Evolutionary conservation across 2,113 vertebrate species (phyloP).

Genomic region (Podarcis muralis): DNA sequence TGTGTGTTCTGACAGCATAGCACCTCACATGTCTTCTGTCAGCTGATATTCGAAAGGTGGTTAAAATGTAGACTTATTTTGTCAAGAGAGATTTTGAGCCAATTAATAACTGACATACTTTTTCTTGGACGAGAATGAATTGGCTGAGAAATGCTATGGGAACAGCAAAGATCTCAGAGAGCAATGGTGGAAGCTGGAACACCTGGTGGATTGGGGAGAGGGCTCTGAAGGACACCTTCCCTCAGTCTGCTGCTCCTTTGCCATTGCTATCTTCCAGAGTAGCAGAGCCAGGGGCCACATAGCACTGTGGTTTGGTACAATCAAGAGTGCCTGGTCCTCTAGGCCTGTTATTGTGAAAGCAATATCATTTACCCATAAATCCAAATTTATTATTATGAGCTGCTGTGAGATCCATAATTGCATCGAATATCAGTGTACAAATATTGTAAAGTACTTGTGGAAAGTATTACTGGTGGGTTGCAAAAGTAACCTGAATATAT

Average conservation of each 20-base stretch:
- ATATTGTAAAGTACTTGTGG: neutral
- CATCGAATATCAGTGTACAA: neutral
- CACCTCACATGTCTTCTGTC: neutral
- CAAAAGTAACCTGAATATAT: neutral
- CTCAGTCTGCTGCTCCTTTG: neutral
- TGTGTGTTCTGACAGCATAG: neutral
- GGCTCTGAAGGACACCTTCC: neutral
- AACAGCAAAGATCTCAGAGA: neutral
- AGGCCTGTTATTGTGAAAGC: neutral
- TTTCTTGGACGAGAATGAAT: neutral
- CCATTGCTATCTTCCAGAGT: neutral
- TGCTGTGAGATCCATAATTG: neutral
- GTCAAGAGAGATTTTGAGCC: neutral
- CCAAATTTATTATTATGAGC: neutral
- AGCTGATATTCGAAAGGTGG: neutral
- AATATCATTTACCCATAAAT: neutral
- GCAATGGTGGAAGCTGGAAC: neutral
- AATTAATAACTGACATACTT: neutral
- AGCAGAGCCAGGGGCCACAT: neutral
- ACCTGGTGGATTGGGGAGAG: neutral
- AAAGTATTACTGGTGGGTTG: neutral
- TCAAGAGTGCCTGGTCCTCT: neutral
- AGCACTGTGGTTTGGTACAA: neutral
- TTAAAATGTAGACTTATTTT: neutral
- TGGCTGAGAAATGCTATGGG: neutral